phyloP scores from a whole-genome alignment of 2,797 vertebrate species.

The Odontamblyopus rebecca region DNA sequence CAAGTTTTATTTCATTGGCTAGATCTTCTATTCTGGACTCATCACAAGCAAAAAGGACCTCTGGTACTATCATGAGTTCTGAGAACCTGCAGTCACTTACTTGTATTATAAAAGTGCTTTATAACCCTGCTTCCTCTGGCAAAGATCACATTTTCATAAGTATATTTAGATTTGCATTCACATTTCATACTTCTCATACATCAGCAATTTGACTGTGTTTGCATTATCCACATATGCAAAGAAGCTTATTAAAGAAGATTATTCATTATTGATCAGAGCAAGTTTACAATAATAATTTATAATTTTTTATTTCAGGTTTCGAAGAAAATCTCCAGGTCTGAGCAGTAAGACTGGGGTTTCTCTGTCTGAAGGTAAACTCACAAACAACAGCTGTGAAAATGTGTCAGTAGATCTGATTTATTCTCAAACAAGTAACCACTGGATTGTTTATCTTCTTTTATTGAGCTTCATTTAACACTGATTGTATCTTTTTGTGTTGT shows the following conservation, averaged over 20 bases:
- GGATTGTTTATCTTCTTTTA: no score
- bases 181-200: neutral
- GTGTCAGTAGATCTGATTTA: neutral
- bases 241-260: no score
- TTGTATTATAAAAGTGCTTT: constrained; percentile 1
- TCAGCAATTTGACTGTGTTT: constrained; percentile 58
- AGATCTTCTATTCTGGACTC: neutral
- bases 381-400: neutral
- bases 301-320: constrained; percentile 68
- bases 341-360: constrained; percentile 63
- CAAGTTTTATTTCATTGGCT: neutral
- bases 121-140: neutral
- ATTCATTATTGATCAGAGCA: neutral
- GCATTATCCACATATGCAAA: constrained; percentile 32
- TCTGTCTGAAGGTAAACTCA: constrained; percentile 74
- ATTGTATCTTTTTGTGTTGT: no score
- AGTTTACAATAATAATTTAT: neutral
- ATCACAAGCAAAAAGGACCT: neutral
- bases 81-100: neutral
- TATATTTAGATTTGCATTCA: constrained; percentile 43
- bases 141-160: constrained; percentile 33
- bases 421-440: neutral
- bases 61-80: neutral
- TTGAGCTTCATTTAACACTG: no score
- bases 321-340: constrained; percentile 71